Evolutionary conservation across 2,888 invertebrate genomes (phyloP).

Genomic region (Orthosia gothica): DNA sequence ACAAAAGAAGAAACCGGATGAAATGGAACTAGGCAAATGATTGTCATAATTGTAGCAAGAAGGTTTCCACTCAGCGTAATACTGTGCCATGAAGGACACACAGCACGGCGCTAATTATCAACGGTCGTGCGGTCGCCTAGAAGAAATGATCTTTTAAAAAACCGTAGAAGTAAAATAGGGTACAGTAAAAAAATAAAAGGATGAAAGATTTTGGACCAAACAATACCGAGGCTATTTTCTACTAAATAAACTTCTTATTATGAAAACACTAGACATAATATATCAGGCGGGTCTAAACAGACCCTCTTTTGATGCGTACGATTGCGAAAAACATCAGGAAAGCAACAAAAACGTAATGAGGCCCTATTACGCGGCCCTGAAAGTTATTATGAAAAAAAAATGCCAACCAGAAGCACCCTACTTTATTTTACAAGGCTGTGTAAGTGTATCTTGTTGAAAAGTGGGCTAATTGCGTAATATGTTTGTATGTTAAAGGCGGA

Average conservation of each 20-base stretch:
- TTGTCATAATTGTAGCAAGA: too few relatives aligned
- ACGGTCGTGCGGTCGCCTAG: too few relatives aligned
- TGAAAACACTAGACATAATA: slow-evolving; percentile 34
- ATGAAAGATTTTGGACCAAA: not conserved
- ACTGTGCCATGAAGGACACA: too few relatives aligned
- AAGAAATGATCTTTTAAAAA: too few relatives aligned
- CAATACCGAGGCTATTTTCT: slow-evolving; percentile 19
- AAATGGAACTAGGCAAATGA: too few relatives aligned
- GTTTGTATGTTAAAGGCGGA: not conserved
- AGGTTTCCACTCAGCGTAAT: too few relatives aligned
- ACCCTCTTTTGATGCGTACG: slow-evolving; percentile 50
- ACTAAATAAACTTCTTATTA: slow-evolving; percentile 43
- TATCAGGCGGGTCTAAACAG: slow-evolving; percentile 40
- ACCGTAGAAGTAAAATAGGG: too few relatives aligned
- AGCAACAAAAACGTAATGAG: slow-evolving; percentile 55
- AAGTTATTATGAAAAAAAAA: slow-evolving; percentile 45
- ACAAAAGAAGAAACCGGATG: too few relatives aligned
- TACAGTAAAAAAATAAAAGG: too few relatives aligned
- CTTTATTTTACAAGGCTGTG: slow-evolving; percentile 29
- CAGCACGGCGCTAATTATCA: too few relatives aligned
- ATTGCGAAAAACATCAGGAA: slow-evolving; percentile 56
- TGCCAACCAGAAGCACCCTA: slow-evolving; percentile 4
- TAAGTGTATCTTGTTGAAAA: slow-evolving; percentile 26
- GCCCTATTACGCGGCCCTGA: slow-evolving; percentile 52
- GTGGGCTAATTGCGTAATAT: slow-evolving; percentile 4